Percentiles rank a stretch among this genome's conserved stretches.
phyloP scores from a whole-genome alignment of 2,888 invertebrate genomes.

The Prosapia bicincta region DNA sequence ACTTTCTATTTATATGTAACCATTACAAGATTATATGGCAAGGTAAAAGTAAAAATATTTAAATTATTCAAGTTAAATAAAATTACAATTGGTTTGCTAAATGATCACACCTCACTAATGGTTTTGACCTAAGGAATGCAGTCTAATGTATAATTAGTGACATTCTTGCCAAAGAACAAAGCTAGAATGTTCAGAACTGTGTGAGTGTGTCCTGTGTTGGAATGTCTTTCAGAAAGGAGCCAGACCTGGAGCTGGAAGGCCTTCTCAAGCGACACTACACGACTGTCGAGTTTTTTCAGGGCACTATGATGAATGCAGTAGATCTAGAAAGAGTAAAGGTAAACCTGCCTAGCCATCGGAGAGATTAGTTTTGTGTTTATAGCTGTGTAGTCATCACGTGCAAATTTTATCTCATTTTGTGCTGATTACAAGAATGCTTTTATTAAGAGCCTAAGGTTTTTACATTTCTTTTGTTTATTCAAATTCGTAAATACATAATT shows the following conservation, averaged over 20 bases:
- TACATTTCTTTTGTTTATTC: too few species aligned
- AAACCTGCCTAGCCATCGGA: conserved; percentile 43
- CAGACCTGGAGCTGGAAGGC: conserved; percentile 99
- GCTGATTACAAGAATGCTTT: too few species aligned
- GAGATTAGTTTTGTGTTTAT: neutral
- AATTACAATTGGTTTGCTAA: too few species aligned
- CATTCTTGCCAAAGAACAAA: neutral
- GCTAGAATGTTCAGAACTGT: neutral
- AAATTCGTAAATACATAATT: too few species aligned
- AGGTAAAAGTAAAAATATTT: too few species aligned
- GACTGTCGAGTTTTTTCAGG: conserved; percentile 99
- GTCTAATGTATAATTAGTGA: neutral
- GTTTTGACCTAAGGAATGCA: neutral
- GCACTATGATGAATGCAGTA: conserved; percentile 99
- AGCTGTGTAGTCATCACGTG: neutral
- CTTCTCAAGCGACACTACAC: conserved; percentile 99
- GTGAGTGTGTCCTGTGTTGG: neutral
- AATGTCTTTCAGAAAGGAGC: conserved; percentile 87
- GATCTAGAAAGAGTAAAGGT: conserved; percentile 99
- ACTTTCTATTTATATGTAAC: too few species aligned
- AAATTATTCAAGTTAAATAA: too few species aligned
- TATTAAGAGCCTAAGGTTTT: too few species aligned
- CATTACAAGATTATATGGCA: too few species aligned
- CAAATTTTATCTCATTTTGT: neutral
- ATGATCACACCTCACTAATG: neutral